These are phyloP conservation scores for Discoglossus pictus DNA, from an alignment of 2,797 vertebrate genomes.

Conservation along the genomic window DNA sequence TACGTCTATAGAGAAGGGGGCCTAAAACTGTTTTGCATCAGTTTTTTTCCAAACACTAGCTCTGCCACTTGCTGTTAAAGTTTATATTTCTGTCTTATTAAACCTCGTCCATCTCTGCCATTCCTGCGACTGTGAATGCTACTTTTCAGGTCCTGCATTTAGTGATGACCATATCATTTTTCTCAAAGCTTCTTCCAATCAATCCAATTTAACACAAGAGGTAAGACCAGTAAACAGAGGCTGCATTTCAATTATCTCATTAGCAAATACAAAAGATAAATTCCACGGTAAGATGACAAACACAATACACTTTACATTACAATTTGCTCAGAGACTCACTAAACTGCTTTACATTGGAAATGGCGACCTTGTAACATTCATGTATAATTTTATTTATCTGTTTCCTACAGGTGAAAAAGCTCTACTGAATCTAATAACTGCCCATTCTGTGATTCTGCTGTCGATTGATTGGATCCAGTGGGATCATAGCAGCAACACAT, in stretches of 20 bases:
- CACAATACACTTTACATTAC: conserved; percentile 6
- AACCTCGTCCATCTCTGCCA: too few species aligned
- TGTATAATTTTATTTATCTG: not conserved
- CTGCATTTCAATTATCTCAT: not conserved
- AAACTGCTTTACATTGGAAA: not conserved
- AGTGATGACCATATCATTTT: too few species aligned
- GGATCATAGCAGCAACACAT: not conserved
- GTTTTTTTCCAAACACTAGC: too few species aligned
- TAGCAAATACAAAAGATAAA: conserved; percentile 4
- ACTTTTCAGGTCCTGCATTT: too few species aligned
- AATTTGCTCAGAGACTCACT: not conserved
- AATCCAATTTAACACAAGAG: not conserved
- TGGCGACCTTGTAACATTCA: conserved; percentile 12
- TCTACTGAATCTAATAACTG: conserved; percentile 6
- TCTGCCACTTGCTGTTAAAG: too few species aligned
- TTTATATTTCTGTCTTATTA: too few species aligned
- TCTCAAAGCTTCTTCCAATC: conserved; percentile 11
- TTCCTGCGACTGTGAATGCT: too few species aligned
- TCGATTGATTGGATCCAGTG: not conserved
- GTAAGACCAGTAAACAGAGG: not conserved
- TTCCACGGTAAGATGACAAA: conserved; percentile 2
- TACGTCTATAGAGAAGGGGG: too few species aligned
- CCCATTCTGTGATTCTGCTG: not conserved
- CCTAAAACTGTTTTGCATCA: too few species aligned
- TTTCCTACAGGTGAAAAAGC: not conserved